A percentile compares a stretch with the other conserved stretches of the same genome.
These are phyloP conservation scores for Salvelinus sp. DNA, from an alignment of 2,113 vertebrate genomes.

Conservation along the genomic window DNA sequence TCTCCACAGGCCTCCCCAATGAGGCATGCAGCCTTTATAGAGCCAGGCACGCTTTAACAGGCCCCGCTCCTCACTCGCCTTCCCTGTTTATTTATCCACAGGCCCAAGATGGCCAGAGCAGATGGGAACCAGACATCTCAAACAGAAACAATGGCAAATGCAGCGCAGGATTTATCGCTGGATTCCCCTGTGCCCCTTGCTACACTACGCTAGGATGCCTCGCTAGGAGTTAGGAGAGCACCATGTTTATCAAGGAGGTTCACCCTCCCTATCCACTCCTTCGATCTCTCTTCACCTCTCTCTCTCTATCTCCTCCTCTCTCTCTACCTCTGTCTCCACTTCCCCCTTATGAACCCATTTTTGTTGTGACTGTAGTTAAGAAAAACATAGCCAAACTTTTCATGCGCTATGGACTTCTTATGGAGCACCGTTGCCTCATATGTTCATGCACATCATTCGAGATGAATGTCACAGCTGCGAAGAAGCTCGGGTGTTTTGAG, in stretches of 20 bases:
- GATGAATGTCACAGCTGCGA: not conserved
- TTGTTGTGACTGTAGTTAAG: slow-evolving; percentile 48
- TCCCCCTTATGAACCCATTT: slow-evolving; percentile 22
- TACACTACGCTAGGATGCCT: not conserved
- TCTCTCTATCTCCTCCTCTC: slow-evolving; percentile 11
- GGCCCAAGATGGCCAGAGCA: slow-evolving; percentile 78
- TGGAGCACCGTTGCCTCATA: slow-evolving; percentile 20
- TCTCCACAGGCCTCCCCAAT: slow-evolving; percentile 27
- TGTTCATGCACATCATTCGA: not conserved
- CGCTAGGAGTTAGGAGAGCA: slow-evolving; percentile 12
- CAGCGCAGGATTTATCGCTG: slow-evolving; percentile 50
- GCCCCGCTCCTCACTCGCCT: slow-evolving; percentile 50
- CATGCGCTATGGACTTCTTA: slow-evolving; percentile 34
- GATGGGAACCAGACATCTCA: slow-evolving; percentile 79
- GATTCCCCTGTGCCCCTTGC: not conserved
- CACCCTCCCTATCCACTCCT: not conserved
- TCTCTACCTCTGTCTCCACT: not conserved
- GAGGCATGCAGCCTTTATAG: slow-evolving; percentile 74
- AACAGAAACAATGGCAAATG: slow-evolving; percentile 52
- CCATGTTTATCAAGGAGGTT: slow-evolving; percentile 31
- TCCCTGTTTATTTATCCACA: slow-evolving; percentile 78
- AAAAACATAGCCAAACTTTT: slow-evolving; percentile 27
- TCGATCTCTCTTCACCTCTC: not conserved
- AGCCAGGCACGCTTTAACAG: slow-evolving; percentile 69
- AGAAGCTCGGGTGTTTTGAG: not conserved